phyloP scores from a whole-genome alignment of 2,113 vertebrate genomes.

The Gavia stellata region DNA sequence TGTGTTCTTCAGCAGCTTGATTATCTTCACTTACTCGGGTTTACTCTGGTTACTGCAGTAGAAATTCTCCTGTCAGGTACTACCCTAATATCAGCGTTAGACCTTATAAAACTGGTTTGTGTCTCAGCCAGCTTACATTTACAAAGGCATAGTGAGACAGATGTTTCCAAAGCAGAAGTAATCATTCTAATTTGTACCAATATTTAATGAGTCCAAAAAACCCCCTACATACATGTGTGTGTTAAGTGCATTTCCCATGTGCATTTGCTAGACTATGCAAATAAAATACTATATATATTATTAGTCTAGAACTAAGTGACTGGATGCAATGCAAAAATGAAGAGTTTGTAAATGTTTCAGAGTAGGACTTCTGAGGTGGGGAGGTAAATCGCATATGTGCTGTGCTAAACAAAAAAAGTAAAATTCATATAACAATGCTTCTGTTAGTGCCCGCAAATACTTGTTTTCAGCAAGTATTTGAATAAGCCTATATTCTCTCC shows the following conservation, averaged over 20 bases:
- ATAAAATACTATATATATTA: constrained; percentile 3
- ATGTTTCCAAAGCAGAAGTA: constrained; percentile 64
- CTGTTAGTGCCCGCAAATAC: neutral
- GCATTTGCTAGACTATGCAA: constrained; percentile 57
- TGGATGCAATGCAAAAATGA: constrained; percentile 15
- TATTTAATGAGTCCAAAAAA: constrained; percentile 29
- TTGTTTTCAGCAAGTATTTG: neutral
- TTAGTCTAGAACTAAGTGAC: neutral
- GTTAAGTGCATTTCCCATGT: constrained; percentile 16
- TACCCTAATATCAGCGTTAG: fast-evolving
- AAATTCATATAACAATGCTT: neutral
- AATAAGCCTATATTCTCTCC: neutral
- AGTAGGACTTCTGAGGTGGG: neutral
- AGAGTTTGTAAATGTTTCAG: neutral
- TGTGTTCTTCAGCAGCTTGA: neutral
- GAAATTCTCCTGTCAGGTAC: neutral
- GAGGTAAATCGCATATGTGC: neutral
- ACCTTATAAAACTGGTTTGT: neutral
- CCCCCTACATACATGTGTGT: neutral
- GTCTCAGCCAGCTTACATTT: neutral
- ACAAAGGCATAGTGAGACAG: neutral
- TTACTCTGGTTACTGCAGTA: neutral
- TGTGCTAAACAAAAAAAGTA: neutral
- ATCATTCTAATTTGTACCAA: constrained; percentile 15
- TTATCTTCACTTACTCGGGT: neutral